Evolutionary conservation across 1,140 invertebrate genomes (phyloP).

Genomic region (Cydia fagiglandana): DNA sequence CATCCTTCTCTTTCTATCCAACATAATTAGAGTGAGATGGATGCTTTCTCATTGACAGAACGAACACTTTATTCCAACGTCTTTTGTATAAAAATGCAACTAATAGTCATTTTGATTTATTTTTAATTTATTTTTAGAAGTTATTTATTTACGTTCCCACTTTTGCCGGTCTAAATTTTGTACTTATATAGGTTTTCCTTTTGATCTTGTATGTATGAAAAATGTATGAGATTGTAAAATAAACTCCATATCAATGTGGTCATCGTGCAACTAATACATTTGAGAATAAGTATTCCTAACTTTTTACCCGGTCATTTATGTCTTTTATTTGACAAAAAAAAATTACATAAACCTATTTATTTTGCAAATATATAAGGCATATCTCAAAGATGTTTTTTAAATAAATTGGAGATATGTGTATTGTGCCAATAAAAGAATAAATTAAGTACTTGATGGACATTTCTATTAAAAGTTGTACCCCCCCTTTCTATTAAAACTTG

Average conservation of each 20-base stretch:
- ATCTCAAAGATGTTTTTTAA: not conserved
- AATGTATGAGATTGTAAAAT: not conserved
- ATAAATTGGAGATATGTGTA: not conserved
- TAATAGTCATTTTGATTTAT: conserved; percentile 24
- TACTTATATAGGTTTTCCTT: conserved; percentile 3
- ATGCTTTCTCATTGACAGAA: not conserved
- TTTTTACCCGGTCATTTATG: not conserved
- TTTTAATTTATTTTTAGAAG: conserved; percentile 26
- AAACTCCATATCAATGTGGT: not conserved
- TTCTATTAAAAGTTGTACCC: too few species aligned
- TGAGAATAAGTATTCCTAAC: not conserved
- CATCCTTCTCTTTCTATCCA: not conserved
- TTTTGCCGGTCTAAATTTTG: not conserved
- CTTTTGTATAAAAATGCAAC: not conserved
- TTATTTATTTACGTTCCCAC: conserved; percentile 17
- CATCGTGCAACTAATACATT: not conserved
- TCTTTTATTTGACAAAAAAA: too few species aligned
- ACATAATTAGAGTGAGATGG: not conserved
- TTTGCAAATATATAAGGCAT: not conserved
- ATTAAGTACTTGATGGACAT: not conserved
- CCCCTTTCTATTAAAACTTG: too few species aligned
- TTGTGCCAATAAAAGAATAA: not conserved
- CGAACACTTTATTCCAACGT: not conserved
- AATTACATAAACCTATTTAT: too few species aligned
- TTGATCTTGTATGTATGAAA: conserved; percentile 4